phyloP scores from a whole-genome alignment of 2,797 vertebrate species.

The Lepus oiostolus region DNA sequence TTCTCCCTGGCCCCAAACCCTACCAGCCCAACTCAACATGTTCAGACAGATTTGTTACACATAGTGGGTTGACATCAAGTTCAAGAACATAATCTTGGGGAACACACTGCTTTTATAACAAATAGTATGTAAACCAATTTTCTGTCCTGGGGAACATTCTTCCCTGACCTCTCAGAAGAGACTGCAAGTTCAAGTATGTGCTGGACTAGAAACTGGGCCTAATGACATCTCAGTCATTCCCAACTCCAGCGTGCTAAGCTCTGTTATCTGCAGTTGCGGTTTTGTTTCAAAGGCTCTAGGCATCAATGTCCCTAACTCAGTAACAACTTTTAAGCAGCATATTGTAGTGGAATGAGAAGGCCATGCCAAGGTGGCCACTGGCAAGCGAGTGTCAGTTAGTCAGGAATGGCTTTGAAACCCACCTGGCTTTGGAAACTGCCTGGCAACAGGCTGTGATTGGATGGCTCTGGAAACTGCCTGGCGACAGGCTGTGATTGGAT shows the following conservation, averaged over 20 bases:
- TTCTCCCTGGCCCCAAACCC: background rate
- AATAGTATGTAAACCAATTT: background rate
- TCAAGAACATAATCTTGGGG: background rate
- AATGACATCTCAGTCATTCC: background rate
- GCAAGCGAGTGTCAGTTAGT: too few relatives aligned
- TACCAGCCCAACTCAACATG: background rate
- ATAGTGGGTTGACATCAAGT: background rate
- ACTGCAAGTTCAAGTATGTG: background rate
- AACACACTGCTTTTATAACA: background rate
- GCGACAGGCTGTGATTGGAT: too few relatives aligned
- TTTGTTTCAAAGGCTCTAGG: background rate
- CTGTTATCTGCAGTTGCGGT: background rate
- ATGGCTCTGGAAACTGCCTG: too few relatives aligned
- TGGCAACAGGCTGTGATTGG: too few relatives aligned
- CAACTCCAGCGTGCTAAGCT: background rate
- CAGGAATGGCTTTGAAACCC: too few relatives aligned
- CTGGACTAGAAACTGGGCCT: background rate
- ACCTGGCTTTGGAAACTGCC: too few relatives aligned
- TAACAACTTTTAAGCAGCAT: conserved; percentile 5
- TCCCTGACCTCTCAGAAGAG: background rate
- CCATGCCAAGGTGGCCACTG: too few relatives aligned
- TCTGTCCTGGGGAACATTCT: background rate
- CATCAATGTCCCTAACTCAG: background rate
- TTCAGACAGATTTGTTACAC: background rate
- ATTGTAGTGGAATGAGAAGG: too few relatives aligned